Base-by-base conservation (phyloP, 1,140 invertebrate genomes). In the Geopemphigus sp. region DNA sequence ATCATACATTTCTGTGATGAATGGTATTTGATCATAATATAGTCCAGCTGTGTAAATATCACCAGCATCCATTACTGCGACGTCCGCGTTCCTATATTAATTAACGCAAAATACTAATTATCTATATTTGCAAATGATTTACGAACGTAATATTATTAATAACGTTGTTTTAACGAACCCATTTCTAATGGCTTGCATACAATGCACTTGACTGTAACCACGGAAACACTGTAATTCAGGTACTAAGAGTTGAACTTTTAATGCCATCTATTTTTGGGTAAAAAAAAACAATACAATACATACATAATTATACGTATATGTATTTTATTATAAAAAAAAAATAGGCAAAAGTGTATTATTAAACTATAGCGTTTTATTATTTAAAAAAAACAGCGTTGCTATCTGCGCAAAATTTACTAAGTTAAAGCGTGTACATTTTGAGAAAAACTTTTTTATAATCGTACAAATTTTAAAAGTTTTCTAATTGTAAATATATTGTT, bases 1-100 rank as follows among this genome's bases (percentile, higher is more conserved):
- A 84, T 96, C 94, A 84, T 96, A 97, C 8, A 95, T 90, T 88
- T 97, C 95, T 4, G 93, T 90, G 84, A 97, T 91, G 84, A 97
- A 94, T 0, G 95, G 95, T 74, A 96, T 89, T 2, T 96, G 86
- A 17, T 91, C 88, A 83, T 91, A 94, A 22, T 89, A 88, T 14
- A 93, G 85, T 1, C 96, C 96, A 53, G 93, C 96, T 53, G 94
- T 95, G 84, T 98, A 95, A 70, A 97, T 93, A 85, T 98, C 96
- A 11, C 95, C 95, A 5, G 96, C 93, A 86, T 99, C 96, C 22
- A 98, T 87, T 2, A 97, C 90, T 54, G 92, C 88, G 19, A 97
- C 90, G 86, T 99, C 97, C n/a, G 94, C 93, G 56, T 88, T 83
- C 81, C 87, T 88, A 78, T n/a, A n/a, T 1, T 83, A 54, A 54